Evolutionary conservation across 2,113 vertebrate genomes (phyloP).

Genomic region (Myodes glareolus): DNA sequence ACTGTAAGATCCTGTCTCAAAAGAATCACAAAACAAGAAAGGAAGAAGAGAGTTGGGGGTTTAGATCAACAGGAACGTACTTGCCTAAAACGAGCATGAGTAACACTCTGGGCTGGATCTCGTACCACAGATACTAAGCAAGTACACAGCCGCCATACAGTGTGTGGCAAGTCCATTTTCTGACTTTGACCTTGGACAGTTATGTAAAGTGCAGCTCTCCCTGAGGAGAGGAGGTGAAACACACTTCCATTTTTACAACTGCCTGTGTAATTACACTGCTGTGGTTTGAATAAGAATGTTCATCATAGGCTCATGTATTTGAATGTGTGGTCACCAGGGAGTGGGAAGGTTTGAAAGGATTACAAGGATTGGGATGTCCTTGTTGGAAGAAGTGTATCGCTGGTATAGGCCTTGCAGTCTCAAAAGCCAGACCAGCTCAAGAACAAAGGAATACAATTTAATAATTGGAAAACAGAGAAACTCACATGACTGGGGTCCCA

Average conservation of each 20-base stretch:
- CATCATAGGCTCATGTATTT: not conserved
- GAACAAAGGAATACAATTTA: no score
- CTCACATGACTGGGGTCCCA: no score
- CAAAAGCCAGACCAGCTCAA: no score
- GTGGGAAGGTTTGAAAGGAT: not conserved
- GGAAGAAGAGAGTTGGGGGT: not conserved
- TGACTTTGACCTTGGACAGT: not conserved
- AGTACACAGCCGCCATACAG: accelerated
- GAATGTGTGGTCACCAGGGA: not conserved
- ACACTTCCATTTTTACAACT: not conserved
- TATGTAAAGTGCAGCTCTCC: accelerated
- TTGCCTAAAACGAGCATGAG: not conserved
- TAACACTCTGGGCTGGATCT: not conserved
- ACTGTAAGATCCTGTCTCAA: not conserved
- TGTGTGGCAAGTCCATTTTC: not conserved
- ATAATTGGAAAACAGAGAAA: no score
- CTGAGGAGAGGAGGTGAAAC: accelerated
- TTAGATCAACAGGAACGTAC: not conserved
- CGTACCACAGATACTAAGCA: not conserved
- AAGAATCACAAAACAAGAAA: not conserved
- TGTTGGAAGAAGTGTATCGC: not conserved
- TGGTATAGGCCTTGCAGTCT: not conserved
- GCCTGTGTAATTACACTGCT: not conserved
- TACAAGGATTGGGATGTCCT: not conserved
- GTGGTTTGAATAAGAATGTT: not conserved